These are phyloP conservation scores for Sinocyclocheilus anophthalmus DNA, from an alignment of 2,113 vertebrate species.

Conservation along the genomic window DNA sequence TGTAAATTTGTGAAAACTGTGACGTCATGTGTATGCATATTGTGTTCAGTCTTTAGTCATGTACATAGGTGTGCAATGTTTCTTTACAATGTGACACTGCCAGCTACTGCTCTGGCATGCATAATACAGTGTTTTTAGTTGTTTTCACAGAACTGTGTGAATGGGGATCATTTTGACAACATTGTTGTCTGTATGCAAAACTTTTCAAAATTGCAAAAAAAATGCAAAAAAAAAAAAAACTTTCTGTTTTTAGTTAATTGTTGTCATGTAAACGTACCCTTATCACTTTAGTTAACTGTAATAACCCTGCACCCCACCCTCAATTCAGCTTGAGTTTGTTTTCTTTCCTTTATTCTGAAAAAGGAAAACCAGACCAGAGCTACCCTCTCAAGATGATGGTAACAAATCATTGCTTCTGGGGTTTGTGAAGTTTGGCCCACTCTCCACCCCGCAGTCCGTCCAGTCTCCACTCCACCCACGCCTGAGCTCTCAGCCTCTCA, in stretches of 20 bases:
- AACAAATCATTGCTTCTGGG: conserved; percentile 45
- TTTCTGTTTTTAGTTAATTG: not conserved
- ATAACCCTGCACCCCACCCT: not conserved
- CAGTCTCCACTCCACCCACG: conserved; percentile 35
- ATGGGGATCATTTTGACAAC: not conserved
- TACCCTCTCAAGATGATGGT: conserved; percentile 18
- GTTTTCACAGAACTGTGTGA: not conserved
- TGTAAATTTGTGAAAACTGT: no score
- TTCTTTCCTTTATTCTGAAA: not conserved
- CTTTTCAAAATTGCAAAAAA: not conserved
- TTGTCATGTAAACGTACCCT: not conserved
- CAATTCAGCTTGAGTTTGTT: not conserved
- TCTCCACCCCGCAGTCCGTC: conserved; percentile 1
- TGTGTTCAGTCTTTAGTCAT: no score
- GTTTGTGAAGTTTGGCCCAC: conserved; percentile 21
- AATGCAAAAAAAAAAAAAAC: not conserved
- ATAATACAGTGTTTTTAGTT: no score
- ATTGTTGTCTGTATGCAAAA: not conserved
- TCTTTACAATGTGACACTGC: no score
- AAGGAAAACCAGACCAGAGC: not conserved
- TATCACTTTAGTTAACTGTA: not conserved
- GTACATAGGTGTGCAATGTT: no score
- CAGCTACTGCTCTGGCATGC: no score
- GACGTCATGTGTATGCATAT: no score
- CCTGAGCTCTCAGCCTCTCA: conserved; percentile 36